Conservation (phyloP, 2,888 invertebrate genomes). For the Amblyjoppa fuscipennis region DNA sequence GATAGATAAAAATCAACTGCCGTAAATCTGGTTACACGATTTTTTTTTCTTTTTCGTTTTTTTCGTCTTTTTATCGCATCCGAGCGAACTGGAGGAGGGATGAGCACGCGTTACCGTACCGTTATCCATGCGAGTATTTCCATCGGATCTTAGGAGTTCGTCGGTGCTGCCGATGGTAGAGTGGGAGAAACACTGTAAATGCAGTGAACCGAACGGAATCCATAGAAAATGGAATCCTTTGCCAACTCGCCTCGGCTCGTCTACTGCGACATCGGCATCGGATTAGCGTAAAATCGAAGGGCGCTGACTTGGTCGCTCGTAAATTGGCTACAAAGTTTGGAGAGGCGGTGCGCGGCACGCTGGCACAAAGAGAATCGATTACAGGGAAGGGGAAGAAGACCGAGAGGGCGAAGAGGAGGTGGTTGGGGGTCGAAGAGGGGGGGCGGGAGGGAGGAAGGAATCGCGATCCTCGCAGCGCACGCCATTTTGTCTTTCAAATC, state of each 20-base stretch:
- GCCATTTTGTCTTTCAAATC: conserved; percentile 79
- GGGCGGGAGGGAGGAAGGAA: conserved; percentile 55
- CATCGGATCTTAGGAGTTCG: not conserved
- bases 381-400: conserved; percentile 56
- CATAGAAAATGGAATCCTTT: conserved; percentile 53
- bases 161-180: not conserved
- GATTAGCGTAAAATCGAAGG: conserved; percentile 82
- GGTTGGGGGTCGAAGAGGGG: not conserved
- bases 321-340: conserved; percentile 82
- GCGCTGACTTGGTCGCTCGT: conserved; percentile 82
- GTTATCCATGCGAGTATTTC: conserved; percentile 22
- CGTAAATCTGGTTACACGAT: conserved; percentile 26
- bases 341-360: conserved; percentile 64
- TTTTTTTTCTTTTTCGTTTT: conserved; percentile 10
- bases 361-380: conserved; percentile 81
- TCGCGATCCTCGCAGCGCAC: conserved; percentile 73
- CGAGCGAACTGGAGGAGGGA: not conserved
- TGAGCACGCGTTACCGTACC: conserved; percentile 18
- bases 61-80: not conserved
- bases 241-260: conserved; percentile 47
- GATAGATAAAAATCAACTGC: conserved; percentile 41
- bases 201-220: conserved; percentile 29
- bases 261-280: conserved; percentile 76
- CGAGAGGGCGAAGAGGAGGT: not conserved
- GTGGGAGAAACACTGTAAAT: conserved; percentile 43